Base-by-base conservation (phyloP, 2,113 vertebrate species). In the Pelecanoides urinatrix region DNA sequence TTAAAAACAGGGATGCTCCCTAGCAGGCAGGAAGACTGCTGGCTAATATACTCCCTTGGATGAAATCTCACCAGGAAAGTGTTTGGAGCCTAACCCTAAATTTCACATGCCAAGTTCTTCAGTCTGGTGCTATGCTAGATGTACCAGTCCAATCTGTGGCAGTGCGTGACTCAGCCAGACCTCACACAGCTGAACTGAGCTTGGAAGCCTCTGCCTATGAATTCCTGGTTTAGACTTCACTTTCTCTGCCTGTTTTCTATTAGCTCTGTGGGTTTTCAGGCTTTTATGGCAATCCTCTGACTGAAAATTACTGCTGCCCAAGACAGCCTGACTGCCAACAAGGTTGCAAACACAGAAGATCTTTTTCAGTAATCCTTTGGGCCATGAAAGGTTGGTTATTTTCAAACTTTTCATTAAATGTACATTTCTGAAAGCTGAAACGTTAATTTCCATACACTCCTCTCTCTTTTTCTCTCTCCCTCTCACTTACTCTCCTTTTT, bases 241-340 rank as follows among this genome's bases (percentile, higher is more conserved):
- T 98, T 98, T 98, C 97, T 79, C 96, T 95, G 98, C 98, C 99
- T 99, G 99, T 98, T 98, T 99, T 96, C 96, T 94, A 98, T 99
- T 99, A 99, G 83, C 38, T 96, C 91, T 97, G 97, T 66, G 97
- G 98, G 97, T 98, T 99, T 98, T 98, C 96, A 97, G 97, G 95
- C 95, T 96, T 96, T 95, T 90, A 95, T 95, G 95, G 96, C 96
- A 96, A 94, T 88, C 93, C 93, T 96, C 96, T 96, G 96, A 98
- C 97, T 97, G 86, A 97, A 95, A 98, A 94, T 95, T 96, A 94
- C 87, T 91, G 95, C 97, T 97, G 96, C 97, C 97, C 95, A 88
- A 97, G 94, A 96, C 95, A 71, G 94, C 78, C 97, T 84, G 93
- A 95, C 97, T 97, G 97, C 92, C 96, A 95, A 96, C 97, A 97